phyloP scores from a whole-genome alignment of 2,113 vertebrate genomes.

The Gavia stellata region DNA sequence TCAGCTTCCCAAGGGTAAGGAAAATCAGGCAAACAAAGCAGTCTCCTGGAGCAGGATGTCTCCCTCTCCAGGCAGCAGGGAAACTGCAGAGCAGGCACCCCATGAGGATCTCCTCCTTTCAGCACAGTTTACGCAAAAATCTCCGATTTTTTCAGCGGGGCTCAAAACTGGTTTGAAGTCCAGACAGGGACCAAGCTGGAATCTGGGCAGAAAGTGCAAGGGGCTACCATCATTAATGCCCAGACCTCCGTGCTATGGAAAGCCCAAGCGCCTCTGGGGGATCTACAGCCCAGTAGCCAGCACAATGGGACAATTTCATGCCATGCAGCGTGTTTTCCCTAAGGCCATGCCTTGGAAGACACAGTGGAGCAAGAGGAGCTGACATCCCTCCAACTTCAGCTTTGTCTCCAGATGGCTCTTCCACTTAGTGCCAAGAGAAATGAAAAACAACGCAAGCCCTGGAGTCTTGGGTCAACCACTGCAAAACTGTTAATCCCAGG shows the following conservation, averaged over 20 bases:
- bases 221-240: not conserved
- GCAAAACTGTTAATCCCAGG: not conserved
- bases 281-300: not conserved
- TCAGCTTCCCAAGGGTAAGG: not conserved
- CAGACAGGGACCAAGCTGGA: not conserved
- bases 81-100: not conserved
- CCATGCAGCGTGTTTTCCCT: not conserved
- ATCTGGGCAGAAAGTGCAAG: not conserved
- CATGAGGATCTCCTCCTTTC: not conserved
- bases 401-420: not conserved
- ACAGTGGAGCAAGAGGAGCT: not conserved
- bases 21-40: not conserved
- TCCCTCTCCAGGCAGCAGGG: constrained; percentile 21
- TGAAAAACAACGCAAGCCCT: not conserved
- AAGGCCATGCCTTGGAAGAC: not conserved
- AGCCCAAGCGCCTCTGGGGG: not conserved
- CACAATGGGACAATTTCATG: not conserved
- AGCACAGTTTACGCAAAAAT: not conserved
- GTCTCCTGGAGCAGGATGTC: not conserved
- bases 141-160: not conserved
- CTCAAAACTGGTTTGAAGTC: not conserved
- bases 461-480: not conserved
- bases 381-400: not conserved
- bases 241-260: not conserved
- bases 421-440: not conserved